Base-by-base conservation (phyloP, 1,140 invertebrate genomes). In the Batillaria attramentaria region DNA sequence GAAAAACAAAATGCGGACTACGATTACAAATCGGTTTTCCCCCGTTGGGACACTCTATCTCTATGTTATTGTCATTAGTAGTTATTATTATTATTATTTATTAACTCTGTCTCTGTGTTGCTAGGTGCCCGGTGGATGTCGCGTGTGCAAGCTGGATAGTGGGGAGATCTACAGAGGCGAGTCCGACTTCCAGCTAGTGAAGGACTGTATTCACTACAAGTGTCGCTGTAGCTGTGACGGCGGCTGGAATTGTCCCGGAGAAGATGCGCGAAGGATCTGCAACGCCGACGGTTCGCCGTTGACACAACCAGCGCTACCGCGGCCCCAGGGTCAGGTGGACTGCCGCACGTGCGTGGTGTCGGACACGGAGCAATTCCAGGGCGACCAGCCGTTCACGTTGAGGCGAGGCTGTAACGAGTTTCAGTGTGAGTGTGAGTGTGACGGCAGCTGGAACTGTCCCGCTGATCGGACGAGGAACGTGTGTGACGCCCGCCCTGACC, bases 341-440 rank as follows among this genome's bases (percentile, higher is more conserved):
- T 78, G 76, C 35, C 60, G 41, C 31, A 31, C 41, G 35, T 81
- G 80, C 20, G 35, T 39, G 35, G 41, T 69, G 69, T 74, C 76
- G 1, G 77, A 83, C 18, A 77, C 77, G 3, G 62, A 76, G 16
- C 16, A 50, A 5, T 79, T 83, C 73, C 46, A 79, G 3, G 28
- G 69, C 1, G 78, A 78, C 54, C 70, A 54, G 16, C 62, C 62
- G 8, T 85, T 83, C 72, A 72, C 66, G 24, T 33, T 85, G 24
- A 76, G 79, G 28, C 41, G 81, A 46, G 79, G 79, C 2, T 85
- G 83, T 41, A 82, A 80, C 76, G 57, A 75, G 68, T 87, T 83
- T 60, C 74, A 83, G 43, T 87, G 85, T 74, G 72, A 77, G n/a
- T 87, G 85, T 78, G 76, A 78, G 31, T 85, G 84, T 79, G 81